A percentile compares a stretch with the other conserved stretches of the same genome.
Evolutionary conservation across 1,140 invertebrate species (phyloP).

Genomic region (Drosophila lacertosa): DNA sequence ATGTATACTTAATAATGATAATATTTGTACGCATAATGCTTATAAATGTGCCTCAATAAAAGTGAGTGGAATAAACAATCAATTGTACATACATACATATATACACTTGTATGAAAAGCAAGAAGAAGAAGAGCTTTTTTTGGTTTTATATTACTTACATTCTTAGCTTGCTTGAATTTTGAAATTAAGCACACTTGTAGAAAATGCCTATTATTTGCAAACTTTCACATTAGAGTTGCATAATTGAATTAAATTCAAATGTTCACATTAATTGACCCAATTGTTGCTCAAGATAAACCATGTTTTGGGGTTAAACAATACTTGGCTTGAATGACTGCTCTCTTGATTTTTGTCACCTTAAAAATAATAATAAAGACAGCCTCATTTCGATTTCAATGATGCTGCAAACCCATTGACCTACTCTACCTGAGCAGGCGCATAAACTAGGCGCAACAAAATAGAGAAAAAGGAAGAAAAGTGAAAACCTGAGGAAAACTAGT

Average conservation of each 20-base stretch:
- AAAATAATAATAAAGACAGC: not conserved
- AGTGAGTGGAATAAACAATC: too few species aligned
- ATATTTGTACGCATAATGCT: not conserved
- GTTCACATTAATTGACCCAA: not conserved
- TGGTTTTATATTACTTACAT: too few species aligned
- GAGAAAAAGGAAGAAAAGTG: constrained; percentile 40
- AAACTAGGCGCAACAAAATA: constrained; percentile 23
- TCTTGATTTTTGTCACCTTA: constrained; percentile 5
- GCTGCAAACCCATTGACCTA: constrained; percentile 61
- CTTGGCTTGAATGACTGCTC: not conserved
- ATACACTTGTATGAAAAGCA: too few species aligned
- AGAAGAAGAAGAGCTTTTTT: too few species aligned
- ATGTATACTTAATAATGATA: not conserved
- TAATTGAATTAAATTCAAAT: not conserved
- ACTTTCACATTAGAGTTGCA: too few species aligned
- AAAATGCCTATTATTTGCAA: too few species aligned
- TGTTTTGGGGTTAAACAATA: too few species aligned
- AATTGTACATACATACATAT: too few species aligned
- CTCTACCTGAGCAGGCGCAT: constrained; percentile 35
- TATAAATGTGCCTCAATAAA: not conserved
- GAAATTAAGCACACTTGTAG: too few species aligned
- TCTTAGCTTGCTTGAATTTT: too few species aligned
- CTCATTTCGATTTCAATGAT: constrained; percentile 66
- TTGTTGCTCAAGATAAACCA: not conserved
- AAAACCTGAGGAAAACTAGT: constrained; percentile 55